Evolutionary conservation across 2,797 vertebrate species (phyloP), one percentile per base, ranked within the genome.

Genomic region (Lerista edwardsae): DNA sequence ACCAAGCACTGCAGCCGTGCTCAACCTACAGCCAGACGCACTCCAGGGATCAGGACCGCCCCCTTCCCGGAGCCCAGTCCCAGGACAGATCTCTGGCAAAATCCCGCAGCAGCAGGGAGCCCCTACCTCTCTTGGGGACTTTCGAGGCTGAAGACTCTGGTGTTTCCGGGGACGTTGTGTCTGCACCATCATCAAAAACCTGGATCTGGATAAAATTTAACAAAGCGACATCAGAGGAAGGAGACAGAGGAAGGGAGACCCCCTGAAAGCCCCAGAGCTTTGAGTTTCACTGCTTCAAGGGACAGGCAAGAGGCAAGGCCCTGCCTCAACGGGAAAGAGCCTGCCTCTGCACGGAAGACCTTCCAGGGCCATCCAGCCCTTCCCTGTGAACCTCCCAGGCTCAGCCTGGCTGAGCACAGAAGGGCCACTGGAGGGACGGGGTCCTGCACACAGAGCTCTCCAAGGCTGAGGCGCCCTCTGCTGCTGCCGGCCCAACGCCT

Each of bases 121-220:
- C 62, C 73, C 1, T 90, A 99, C 98, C 98, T 97, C 97, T 96
- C 88, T 97, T 99, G 85, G 96, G 97, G 75, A 98, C 94, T 93
- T 97, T 99, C 81, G 97, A 96, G 67, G 96, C 93, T 8, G 96
- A 93, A 6, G 97, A 97, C 85, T 99, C 98, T 0, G 98, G 98
- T 1, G 98, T 99, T 87, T 99, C 98, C 3, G 98, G 98, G 79
- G 98, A 99, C 0, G 98, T 98, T 0, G 98, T 98, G 88, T 99
- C 98, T 0, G 97, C 97, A 67, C 97, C 97, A 93, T 99, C 98
- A 55, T 99, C 98, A 77, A 99, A 97, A 29, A 99, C 94, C 92
- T 99, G 98, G 92, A 99, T 99, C 98, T 99, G 93, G 82, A 81
- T 64, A 57, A 86, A 64, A 34, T 0, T 7, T 1, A 86, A 39